A percentile compares a stretch with the other conserved stretches of the same genome.
These are phyloP conservation scores for Atractosteus spatula DNA, from an alignment of 2,113 vertebrate species.

Conservation along the genomic window DNA sequence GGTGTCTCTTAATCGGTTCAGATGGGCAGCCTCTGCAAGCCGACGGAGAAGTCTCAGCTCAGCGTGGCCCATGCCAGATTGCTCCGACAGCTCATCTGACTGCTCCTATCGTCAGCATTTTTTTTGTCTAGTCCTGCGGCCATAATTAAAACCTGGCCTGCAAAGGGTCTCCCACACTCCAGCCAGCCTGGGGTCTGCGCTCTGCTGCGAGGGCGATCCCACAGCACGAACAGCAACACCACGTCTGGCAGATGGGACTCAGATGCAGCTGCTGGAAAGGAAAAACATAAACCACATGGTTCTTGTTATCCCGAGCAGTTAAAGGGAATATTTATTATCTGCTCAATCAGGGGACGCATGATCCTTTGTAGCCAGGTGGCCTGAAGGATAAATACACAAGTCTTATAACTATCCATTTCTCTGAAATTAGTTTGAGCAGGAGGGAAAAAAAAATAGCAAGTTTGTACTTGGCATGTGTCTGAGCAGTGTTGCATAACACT, in stretches of 20 bases:
- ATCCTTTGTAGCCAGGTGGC: conserved; percentile 8
- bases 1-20: neutral
- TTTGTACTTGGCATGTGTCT: neutral
- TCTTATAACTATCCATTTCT: conserved; percentile 1
- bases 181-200: neutral
- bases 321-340: conserved; percentile 12
- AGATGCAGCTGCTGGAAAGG: neutral
- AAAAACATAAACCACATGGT: neutral
- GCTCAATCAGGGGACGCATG: conserved; percentile 4
- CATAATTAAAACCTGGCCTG: neutral
- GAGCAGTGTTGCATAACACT: conserved; percentile 3
- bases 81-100: too few species aligned
- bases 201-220: neutral
- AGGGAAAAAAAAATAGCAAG: neutral
- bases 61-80: neutral
- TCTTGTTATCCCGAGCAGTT: conserved; percentile 8
- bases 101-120: too few species aligned
- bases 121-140: neutral
- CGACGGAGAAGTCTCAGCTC: neutral
- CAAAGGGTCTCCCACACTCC: neutral
- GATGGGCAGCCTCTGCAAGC: neutral
- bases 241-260: neutral
- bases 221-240: neutral
- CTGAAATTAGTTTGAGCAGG: neutral
- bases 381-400: neutral